These are phyloP conservation scores for Phalacrocorax aristotelis DNA, from an alignment of 2,113 vertebrate genomes.

Conservation along the genomic window DNA sequence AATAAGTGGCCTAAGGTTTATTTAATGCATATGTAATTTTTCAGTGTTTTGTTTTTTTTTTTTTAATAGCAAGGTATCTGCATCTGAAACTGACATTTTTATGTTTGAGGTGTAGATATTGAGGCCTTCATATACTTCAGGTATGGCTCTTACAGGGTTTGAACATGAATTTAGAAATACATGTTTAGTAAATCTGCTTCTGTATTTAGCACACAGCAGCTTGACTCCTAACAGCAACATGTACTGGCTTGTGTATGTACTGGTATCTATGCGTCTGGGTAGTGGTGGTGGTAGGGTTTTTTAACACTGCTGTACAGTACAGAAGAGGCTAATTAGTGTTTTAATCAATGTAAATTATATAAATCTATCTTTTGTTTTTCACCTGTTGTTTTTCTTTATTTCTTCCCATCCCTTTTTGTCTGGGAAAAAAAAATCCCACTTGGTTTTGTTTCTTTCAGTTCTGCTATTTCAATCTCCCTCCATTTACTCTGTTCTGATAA, in stretches of 20 bases:
- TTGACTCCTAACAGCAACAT: not conserved
- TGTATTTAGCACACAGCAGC: rapidly evolving
- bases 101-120: not conserved
- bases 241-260: not conserved
- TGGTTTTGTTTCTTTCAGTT: not conserved
- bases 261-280: not conserved
- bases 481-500: not conserved
- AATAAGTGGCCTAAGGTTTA: not conserved
- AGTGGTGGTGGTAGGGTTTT: not conserved
- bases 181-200: not conserved
- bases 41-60: not conserved
- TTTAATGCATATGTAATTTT: not conserved
- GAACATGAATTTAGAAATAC: not conserved
- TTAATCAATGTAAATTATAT: not conserved
- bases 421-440: not conserved
- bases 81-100: not conserved
- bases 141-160: not conserved
- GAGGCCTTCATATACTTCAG: not conserved
- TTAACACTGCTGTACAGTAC: not conserved
- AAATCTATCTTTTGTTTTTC: not conserved
- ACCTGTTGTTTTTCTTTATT: not conserved
- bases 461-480: not conserved
- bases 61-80: not conserved
- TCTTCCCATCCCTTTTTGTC: not conserved
- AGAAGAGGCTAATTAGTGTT: not conserved